Evolutionary conservation across 2,888 invertebrate species (phyloP).

Genomic region (Rhorus exstirpatorius): DNA sequence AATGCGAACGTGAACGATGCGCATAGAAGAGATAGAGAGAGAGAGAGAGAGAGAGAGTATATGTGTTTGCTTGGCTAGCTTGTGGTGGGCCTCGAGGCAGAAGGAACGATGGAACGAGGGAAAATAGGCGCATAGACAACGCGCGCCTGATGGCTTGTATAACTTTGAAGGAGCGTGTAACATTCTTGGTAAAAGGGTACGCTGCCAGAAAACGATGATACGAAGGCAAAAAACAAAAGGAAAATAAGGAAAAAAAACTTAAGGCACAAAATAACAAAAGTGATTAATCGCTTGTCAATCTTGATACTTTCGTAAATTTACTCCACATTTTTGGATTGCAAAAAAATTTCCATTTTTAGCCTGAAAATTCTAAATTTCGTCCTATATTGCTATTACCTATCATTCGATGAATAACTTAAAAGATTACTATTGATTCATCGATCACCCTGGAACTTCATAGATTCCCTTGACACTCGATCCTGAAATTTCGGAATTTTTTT

Average conservation of each 20-base stretch:
- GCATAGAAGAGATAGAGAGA: slow-evolving; percentile 53
- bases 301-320: too few relatives aligned
- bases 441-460: too few relatives aligned
- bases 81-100: slow-evolving; percentile 23
- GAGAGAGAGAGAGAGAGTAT: slow-evolving; percentile 20
- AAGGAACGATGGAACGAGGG: slow-evolving; percentile 13
- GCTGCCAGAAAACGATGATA: slow-evolving; percentile 20
- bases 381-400: too few relatives aligned
- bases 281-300: too few relatives aligned
- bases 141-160: slow-evolving; percentile 58
- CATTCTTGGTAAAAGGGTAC: slow-evolving; percentile 22
- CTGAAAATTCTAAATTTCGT: too few relatives aligned
- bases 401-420: too few relatives aligned
- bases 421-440: too few relatives aligned
- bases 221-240: slow-evolving; percentile 19
- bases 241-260: background rate
- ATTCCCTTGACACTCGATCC: too few relatives aligned
- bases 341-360: too few relatives aligned
- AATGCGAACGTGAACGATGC: slow-evolving; percentile 76
- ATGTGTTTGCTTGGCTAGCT: slow-evolving; percentile 1
- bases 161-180: slow-evolving; percentile 55
- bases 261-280: background rate
- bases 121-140: slow-evolving; percentile 34
- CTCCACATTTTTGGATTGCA: too few relatives aligned
- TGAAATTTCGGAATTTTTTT: too few relatives aligned